These are phyloP conservation scores for Nipponia nippon DNA, from an alignment of 2,113 vertebrate genomes.

Conservation along the genomic window DNA sequence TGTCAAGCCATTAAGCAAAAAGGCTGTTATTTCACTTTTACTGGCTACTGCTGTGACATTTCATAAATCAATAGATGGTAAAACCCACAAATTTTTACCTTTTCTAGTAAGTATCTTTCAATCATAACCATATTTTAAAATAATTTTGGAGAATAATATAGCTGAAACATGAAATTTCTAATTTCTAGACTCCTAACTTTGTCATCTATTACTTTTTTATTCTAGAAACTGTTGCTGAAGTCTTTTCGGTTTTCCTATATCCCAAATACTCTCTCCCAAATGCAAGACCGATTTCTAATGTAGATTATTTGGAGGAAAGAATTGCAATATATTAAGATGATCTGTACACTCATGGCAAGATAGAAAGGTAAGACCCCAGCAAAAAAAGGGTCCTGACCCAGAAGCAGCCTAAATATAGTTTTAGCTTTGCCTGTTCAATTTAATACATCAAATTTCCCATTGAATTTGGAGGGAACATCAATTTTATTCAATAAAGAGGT, in stretches of 20 bases:
- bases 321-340: neutral
- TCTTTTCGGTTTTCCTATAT: neutral
- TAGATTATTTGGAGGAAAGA: neutral
- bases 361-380: neutral
- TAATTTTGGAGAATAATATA: neutral
- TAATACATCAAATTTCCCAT: neutral
- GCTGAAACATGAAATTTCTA: neutral
- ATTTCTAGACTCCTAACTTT: neutral
- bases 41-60: neutral
- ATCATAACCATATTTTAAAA: neutral
- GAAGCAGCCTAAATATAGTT: neutral
- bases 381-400: neutral
- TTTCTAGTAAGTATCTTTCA: neutral
- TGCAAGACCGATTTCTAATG: neutral
- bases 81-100: neutral
- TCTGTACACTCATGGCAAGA: neutral
- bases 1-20: neutral
- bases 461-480: neutral
- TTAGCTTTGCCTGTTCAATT: neutral
- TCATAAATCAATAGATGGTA: neutral
- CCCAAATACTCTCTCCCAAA: neutral
- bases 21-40: neutral
- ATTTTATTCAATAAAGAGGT: neutral
- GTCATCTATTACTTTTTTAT: neutral
- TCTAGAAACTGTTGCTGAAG: neutral